Evolutionary conservation across 37 sponge, comb jelly and placozoan species (phyloP), one percentile per base, ranked within the genome.

Genomic region (Chondrosia reniformis): DNA sequence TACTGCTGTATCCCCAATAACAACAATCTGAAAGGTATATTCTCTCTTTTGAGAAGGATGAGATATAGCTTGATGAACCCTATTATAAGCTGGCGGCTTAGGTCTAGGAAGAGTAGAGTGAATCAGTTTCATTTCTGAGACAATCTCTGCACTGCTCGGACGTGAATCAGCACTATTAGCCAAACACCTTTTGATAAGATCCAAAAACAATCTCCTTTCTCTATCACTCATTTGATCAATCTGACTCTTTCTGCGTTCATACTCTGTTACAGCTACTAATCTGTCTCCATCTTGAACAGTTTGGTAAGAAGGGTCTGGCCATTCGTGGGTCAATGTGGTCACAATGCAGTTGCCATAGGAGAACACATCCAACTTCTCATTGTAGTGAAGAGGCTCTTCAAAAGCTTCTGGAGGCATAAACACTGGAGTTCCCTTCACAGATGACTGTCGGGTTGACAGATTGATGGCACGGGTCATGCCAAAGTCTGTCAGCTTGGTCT

Each of bases 281-380:
- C 19, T 34, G 22, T 69, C 25, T 69, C 43, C 72, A 22, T 2
- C 24, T 24, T 39, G 22, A 24, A 28, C 27, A 24, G 27, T 6
- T 4, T 2, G 58, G 58, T 56, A 6, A 6, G 58, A 24, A 28
- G 58, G 6, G 4, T 56, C 7, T 4, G 58, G 58, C 58, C 58
- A 56, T 28, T 56, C 58, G 27, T 56, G 58, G n/a, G 58, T 56
- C 58, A 56, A 28, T 28, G 58, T 56, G 58, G 58, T 28, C 3
- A 56, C 2, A 6, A 56, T 6, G 58, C n/a, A 4, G 9, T 56
- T 56, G 58, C 58, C 58, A 56, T 28, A 56, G 58, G 58, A 56
- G 58, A 56, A 56, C 27, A 56, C 58, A 56, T 56, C 58, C 58
- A 56, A 56, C 58, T 56, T 56, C 2, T 56, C 58, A 56, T 56